phyloP scores from a whole-genome alignment of 1,140 invertebrate genomes.

The Zaprionus taronus region DNA sequence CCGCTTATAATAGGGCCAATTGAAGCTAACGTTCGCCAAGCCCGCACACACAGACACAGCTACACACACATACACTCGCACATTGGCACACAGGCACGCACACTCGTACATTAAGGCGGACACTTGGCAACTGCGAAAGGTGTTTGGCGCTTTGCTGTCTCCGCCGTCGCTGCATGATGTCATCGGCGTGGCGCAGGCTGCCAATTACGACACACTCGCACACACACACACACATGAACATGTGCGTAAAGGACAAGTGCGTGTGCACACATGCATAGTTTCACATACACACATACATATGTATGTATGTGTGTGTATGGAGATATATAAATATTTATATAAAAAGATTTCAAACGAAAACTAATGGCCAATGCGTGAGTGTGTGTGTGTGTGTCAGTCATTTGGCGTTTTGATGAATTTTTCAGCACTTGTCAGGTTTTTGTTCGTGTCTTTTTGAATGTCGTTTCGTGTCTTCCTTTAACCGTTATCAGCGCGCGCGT shows the following conservation, averaged over 20 bases:
- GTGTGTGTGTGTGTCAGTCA: conserved; percentile 11
- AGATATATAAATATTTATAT: conserved; percentile 21
- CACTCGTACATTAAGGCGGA: conserved; percentile 21
- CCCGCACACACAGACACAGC: conserved; percentile 16
- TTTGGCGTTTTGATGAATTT: conserved; percentile 48
- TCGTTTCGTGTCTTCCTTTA: conserved; percentile 28
- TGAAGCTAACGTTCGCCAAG: conserved; percentile 38
- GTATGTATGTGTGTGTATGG: neutral
- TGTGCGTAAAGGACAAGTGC: conserved; percentile 23
- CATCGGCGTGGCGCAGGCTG: conserved; percentile 64
- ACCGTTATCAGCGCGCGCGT: conserved; percentile 44
- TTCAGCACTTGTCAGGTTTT: conserved; percentile 46
- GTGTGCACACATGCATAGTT: conserved; percentile 1
- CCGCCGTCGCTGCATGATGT: conserved; percentile 61
- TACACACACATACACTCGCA: neutral
- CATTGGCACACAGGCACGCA: neutral
- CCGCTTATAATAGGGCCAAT: conserved; percentile 41
- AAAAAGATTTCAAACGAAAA: conserved; percentile 30
- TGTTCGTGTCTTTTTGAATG: conserved; percentile 19
- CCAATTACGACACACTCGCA: conserved; percentile 68
- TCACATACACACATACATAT: neutral
- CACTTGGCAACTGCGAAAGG: conserved; percentile 48
- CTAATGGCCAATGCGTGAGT: conserved; percentile 16
- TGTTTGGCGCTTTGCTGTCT: conserved; percentile 50
- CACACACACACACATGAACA: conserved; percentile 25